Evolutionary conservation across 1,140 invertebrate genomes (phyloP).

Genomic region (Drosophila lacertosa): DNA sequence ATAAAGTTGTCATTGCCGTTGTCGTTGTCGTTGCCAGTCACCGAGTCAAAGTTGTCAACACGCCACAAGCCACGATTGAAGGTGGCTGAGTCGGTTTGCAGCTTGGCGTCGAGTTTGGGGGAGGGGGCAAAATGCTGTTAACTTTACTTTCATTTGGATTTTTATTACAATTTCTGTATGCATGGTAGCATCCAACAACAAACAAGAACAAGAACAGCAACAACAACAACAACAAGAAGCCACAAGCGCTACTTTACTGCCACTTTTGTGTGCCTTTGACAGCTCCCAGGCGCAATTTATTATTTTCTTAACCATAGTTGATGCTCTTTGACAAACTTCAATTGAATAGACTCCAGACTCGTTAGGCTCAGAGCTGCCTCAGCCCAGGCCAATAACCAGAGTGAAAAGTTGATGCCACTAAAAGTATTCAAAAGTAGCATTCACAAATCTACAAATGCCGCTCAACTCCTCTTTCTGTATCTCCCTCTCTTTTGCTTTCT

Average conservation of each 20-base stretch:
- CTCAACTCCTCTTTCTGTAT: no score
- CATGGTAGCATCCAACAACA: conserved; percentile 5
- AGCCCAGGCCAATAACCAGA: conserved; percentile 1
- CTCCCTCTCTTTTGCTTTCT: neutral
- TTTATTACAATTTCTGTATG: conserved; percentile 48
- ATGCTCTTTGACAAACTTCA: conserved; percentile 48
- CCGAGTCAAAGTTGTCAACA: conserved; percentile 59
- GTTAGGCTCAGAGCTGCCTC: conserved; percentile 5
- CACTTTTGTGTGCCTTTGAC: conserved; percentile 30
- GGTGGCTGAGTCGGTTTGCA: conserved; percentile 3
- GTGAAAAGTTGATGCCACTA: conserved; percentile 27
- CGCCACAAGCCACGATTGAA: conserved; percentile 49
- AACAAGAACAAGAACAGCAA: neutral
- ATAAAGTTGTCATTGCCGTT: conserved; percentile 56
- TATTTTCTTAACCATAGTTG: conserved; percentile 46
- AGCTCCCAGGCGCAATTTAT: conserved; percentile 39
- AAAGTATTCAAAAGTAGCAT: conserved; percentile 17
- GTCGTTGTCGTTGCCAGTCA: conserved; percentile 41
- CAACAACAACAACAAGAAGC: conserved; percentile 5
- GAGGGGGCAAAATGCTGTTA: conserved; percentile 46
- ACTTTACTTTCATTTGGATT: conserved; percentile 52
- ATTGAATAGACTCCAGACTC: conserved; percentile 34
- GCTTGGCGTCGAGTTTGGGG: conserved; percentile 22
- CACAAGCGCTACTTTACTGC: conserved; percentile 21
- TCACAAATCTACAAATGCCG: conserved; percentile 12